Conservation (phyloP, 2,888 invertebrate genomes). For the Balanococcus diminutus region DNA sequence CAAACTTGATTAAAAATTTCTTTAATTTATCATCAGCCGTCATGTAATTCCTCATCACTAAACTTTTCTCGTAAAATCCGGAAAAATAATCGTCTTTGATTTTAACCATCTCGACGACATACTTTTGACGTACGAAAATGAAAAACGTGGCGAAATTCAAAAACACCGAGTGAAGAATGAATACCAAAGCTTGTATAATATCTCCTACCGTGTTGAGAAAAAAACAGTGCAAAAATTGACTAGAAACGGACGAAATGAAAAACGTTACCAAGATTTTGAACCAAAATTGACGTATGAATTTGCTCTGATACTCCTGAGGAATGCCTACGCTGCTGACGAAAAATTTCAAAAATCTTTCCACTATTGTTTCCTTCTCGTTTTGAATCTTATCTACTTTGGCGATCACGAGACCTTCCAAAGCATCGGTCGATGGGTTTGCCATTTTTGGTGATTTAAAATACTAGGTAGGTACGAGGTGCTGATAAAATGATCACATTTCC, state of each 20-base stretch:
- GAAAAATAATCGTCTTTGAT: constrained; percentile 49
- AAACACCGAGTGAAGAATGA: constrained; percentile 46
- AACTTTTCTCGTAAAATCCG: constrained; percentile 53
- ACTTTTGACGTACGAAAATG: constrained; percentile 43
- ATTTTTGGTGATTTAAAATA: neutral
- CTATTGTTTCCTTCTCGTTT: constrained; percentile 39
- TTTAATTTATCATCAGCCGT: constrained; percentile 49
- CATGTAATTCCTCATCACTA: constrained; percentile 53
- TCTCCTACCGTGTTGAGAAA: neutral
- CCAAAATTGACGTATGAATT: constrained; percentile 46
- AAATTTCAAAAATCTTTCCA: constrained; percentile 44
- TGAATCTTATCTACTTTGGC: constrained; percentile 42
- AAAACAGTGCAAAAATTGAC: constrained; percentile 36
- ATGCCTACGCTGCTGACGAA: constrained; percentile 45
- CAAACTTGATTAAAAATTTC: constrained; percentile 43
- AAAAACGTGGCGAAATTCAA: constrained; percentile 49
- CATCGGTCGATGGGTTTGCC: neutral
- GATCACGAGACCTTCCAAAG: constrained; percentile 40
- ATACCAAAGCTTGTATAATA: constrained; percentile 48
- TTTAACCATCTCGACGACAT: constrained; percentile 49
- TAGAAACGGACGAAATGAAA: constrained; percentile 20
- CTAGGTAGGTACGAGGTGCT: neutral
- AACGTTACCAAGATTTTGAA: constrained; percentile 41
- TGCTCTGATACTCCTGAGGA: constrained; percentile 30
- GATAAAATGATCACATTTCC: neutral